These are phyloP conservation scores for Hypena proboscidalis DNA, from an alignment of 2,888 invertebrate genomes.

Conservation along the genomic window DNA sequence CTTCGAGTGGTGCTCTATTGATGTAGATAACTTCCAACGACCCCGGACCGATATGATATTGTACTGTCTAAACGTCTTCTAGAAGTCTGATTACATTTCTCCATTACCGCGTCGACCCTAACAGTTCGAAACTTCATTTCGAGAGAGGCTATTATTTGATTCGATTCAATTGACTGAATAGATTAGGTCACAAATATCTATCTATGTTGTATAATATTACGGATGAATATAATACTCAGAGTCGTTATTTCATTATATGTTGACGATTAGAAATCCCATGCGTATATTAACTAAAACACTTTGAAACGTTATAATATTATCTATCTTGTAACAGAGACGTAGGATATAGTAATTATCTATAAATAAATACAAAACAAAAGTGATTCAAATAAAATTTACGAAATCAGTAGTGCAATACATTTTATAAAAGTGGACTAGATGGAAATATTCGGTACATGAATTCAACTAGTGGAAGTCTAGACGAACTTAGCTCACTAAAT, in stretches of 20 bases:
- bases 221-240: constrained; percentile 72
- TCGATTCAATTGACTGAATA: constrained; percentile 83
- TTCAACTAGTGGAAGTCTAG: constrained; percentile 56
- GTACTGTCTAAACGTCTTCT: constrained; percentile 37
- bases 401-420: constrained; percentile 71
- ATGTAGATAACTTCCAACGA: constrained; percentile 37
- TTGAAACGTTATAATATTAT: constrained; percentile 44
- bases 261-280: constrained; percentile 51
- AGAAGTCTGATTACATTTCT: constrained; percentile 53
- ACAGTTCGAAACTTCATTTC: constrained; percentile 63
- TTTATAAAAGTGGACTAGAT: constrained; percentile 51
- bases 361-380: constrained; percentile 38
- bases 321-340: constrained; percentile 49
- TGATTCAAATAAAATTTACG: constrained; percentile 46
- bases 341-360: constrained; percentile 49
- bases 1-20: constrained; percentile 54
- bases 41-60: constrained; percentile 42
- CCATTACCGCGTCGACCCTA: constrained; percentile 49
- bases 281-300: constrained; percentile 40
- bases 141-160: constrained; percentile 83
- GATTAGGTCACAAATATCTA: constrained; percentile 80
- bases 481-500: constrained; percentile 79
- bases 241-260: constrained; percentile 44
- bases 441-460: constrained; percentile 33
- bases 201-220: constrained; percentile 64